Conservation (phyloP, 2,888 invertebrate genomes). For the Clunio marinus region DNA sequence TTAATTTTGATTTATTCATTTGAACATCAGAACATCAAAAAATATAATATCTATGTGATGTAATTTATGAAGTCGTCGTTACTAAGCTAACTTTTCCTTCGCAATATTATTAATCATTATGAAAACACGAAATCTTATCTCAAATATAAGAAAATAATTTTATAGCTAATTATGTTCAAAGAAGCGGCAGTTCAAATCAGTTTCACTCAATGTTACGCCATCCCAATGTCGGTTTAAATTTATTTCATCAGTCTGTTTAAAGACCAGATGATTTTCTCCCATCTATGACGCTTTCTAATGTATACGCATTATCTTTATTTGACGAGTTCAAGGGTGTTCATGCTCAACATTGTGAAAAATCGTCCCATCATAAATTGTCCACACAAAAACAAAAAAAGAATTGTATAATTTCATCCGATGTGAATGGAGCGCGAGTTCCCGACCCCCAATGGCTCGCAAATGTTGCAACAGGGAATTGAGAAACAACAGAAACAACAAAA, state of each 20-base stretch:
- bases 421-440: background rate
- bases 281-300: background rate
- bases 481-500: background rate
- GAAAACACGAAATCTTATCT: constrained; percentile 9
- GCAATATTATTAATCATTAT: constrained; percentile 7
- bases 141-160: too few relatives aligned
- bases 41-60: too few relatives aligned
- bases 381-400: too few relatives aligned
- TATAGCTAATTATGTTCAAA: constrained; percentile 13
- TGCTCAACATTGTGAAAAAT: constrained; percentile 17
- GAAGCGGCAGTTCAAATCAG: background rate
- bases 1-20: too few relatives aligned
- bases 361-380: background rate
- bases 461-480: constrained; percentile 22
- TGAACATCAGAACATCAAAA: too few relatives aligned
- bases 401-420: too few relatives aligned
- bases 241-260: constrained; percentile 3
- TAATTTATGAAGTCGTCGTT: background rate
- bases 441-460: background rate
- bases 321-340: constrained; percentile 7
- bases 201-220: too few relatives aligned
- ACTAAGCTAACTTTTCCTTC: background rate
- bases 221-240: background rate
- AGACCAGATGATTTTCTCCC: constrained; percentile 1
- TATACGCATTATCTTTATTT: background rate